Conservation (phyloP, 2,113 vertebrate genomes). For the Melospiza georgiana region DNA sequence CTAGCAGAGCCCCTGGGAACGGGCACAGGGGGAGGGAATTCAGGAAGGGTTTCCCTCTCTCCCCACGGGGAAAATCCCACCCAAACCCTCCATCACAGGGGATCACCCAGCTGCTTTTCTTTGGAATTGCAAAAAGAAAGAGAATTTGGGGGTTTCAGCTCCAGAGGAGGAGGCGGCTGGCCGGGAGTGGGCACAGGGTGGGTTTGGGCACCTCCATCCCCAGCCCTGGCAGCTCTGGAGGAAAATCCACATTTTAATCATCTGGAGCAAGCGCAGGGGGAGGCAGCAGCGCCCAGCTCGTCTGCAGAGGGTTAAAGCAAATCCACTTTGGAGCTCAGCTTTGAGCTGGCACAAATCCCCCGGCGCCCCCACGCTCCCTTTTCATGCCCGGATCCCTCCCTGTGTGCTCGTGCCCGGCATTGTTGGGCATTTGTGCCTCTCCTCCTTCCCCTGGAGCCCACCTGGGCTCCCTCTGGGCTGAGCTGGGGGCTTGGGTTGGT, state of each 20-base stretch:
- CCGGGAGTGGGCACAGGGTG: not conserved
- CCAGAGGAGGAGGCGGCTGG: not conserved
- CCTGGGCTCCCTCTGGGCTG: not conserved
- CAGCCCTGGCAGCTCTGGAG: not conserved
- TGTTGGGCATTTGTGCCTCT: not conserved
- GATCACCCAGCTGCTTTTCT: not conserved
- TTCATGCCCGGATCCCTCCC: not conserved
- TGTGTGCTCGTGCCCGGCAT: not conserved
- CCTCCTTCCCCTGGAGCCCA: not conserved
- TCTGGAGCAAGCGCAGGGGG: not conserved
- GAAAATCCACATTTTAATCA: too few relatives aligned
- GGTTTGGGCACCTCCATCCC: not conserved
- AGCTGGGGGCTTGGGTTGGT: accelerated
- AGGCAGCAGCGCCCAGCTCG: not conserved
- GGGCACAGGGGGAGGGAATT: not conserved
- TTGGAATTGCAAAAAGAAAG: not conserved
- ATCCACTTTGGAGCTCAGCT: not conserved
- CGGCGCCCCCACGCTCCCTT: not conserved
- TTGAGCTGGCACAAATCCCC: not conserved
- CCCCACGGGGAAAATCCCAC: not conserved
- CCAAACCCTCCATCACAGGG: not conserved
- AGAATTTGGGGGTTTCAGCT: not conserved
- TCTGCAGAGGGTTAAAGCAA: not conserved
- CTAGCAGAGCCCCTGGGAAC: not conserved
- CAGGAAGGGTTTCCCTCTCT: not conserved